These are phyloP conservation scores for Sycophaga agraensis DNA, from an alignment of 1,140 invertebrate species.

Conservation along the genomic window DNA sequence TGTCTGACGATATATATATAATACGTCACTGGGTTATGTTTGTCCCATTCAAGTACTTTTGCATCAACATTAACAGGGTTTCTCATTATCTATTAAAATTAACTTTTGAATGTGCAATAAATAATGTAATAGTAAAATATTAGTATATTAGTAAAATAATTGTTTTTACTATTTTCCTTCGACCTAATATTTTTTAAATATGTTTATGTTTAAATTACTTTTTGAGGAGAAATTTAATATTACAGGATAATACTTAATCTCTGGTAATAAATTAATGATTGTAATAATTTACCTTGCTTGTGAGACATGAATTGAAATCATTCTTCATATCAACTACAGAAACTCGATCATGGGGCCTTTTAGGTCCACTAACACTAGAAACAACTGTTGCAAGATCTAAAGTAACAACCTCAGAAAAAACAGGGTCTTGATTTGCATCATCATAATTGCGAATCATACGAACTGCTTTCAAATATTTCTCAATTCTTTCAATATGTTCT, in stretches of 20 bases:
- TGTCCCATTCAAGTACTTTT: constrained; percentile 56
- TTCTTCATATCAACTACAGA: constrained; percentile 86
- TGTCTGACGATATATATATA: constrained; percentile 50
- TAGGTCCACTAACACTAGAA: constrained; percentile 94
- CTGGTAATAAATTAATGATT: not conserved
- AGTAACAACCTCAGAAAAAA: constrained; percentile 83
- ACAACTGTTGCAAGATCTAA: constrained; percentile 88
- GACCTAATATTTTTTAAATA: too few species aligned
- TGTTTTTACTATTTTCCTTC: too few species aligned
- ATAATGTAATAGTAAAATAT: too few species aligned
- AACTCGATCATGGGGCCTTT: constrained; percentile 94
- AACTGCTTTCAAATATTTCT: constrained; percentile 79
- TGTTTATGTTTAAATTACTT: too few species aligned
- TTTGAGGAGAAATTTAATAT: not conserved
- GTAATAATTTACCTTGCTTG: constrained; percentile 82
- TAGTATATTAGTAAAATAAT: too few species aligned
- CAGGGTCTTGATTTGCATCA: constrained; percentile 77
- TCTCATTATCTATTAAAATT: too few species aligned
- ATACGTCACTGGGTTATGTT: constrained; percentile 65
- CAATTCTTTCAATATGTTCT: constrained; percentile 80
- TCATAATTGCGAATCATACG: constrained; percentile 85
- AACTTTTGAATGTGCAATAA: too few species aligned
- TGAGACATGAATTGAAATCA: constrained; percentile 85
- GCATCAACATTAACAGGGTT: too few species aligned
- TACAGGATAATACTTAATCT: too few species aligned